Base-by-base conservation (phyloP, 1,140 invertebrate genomes). In the Aphelenchoides besseyi region DNA sequence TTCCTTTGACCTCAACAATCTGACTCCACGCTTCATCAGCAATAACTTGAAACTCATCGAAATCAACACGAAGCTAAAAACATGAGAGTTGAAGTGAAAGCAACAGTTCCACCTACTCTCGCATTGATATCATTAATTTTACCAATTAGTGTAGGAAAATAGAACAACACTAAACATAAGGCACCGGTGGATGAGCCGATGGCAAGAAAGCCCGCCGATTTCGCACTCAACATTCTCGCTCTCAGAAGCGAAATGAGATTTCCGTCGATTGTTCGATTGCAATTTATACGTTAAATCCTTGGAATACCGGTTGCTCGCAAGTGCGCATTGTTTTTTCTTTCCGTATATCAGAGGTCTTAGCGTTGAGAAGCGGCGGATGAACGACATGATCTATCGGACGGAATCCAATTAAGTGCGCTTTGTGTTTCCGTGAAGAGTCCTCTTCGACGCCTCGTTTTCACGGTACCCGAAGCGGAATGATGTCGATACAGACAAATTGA, bases 211-310 rank as follows among this genome's bases (percentile, higher is more conserved):
- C 55, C 55, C 5, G 55, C 55, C 26, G 55, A 8, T 23, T 59
- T 59, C 32, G 55, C 55, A 8, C 5, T 18, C 55, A 59, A 33
- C 55, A 59, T 59, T 33, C 55, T 59, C 23, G 26, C 55, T 8
- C 26, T 23, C 23, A 8, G 55, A 8, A 8, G 55, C 26, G 12
- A 5, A 23, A 5, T 29, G 55, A 57, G 86, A 3, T 23, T 23
- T 12, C 41, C 41, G 41, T 23, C 41, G 12, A 23, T 23, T 48
- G 12, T 12, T 23, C 41, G 41, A 48, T 16, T 48, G 41, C 41
- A 48, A 48, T 48, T 48, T 48, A 48, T 48, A 48, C 41, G 41
- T 23, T 23, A 48, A 23, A 48, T 48, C 23, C 41, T 23, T 12
- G 41, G 23, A 48, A 48, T 12, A 48, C 41, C 41, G 41, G 41